Evolutionary conservation across 2,888 invertebrate species (phyloP), one percentile per base, ranked within the genome.

Genomic region (Brachyopa scutellaris): DNA sequence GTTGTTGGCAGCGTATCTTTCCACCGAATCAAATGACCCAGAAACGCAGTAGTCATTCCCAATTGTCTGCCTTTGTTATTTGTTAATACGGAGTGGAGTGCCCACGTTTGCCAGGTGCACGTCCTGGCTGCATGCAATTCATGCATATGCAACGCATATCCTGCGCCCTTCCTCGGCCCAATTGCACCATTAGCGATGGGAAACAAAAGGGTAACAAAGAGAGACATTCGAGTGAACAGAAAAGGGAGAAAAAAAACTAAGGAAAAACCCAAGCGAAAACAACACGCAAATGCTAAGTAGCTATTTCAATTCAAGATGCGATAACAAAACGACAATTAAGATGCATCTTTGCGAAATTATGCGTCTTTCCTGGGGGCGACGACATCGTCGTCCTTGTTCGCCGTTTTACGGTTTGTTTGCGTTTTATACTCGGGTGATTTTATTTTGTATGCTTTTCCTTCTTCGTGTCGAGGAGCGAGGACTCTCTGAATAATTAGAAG

Each of bases 231-330:
- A 59, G 69, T 74, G 57, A 55, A 38, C 3, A 57, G 6, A 15
- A 38, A 47, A 66, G 26, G 2, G 19, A 45, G 5, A 51, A 19
- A 21, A 67, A 77, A 42, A 69, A 45, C 19, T 19, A 19, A 61
- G 51, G 7, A 36, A 33, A 53, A 42, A 36, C 23, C 33, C 26
- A 55, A 57, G 61, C 33, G 40, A 77, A 77, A 70, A 76, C 66
- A 76, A 13, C 77, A 82, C 77, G 64, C 76, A 82, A 80, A 77
- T 82, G 72, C 82, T 82, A 82, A 82, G 80, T 80, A 80, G 80
- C 80, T 80, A 74, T 80, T 80, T 82, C 82, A 82, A 82, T 82
- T 76, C 77, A 82, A 82, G 82, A 76, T 76, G 76, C 76, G 82
- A 77, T 76, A 82, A 82, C 82, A 82, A 77, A 82, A 77, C 70